A percentile compares a stretch with the other conserved stretches of the same genome.
Conservation (phyloP, 2,113 vertebrate genomes). For the Gymnarchus niloticus region DNA sequence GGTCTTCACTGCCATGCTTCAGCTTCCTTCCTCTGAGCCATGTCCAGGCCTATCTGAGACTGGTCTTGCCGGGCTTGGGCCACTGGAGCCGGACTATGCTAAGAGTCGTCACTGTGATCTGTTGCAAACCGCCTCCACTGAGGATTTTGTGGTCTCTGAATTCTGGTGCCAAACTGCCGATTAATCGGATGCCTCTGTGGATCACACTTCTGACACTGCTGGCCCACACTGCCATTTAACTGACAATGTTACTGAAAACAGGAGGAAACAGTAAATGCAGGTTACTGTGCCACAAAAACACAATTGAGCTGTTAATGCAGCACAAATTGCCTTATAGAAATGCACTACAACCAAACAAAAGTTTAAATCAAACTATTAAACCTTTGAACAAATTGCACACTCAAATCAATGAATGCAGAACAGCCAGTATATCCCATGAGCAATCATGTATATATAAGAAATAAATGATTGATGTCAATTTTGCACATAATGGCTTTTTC, state of each 20-base stretch:
- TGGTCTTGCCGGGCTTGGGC: not conserved
- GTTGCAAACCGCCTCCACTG: not conserved
- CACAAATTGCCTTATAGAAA: not conserved
- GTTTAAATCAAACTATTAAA: not conserved
- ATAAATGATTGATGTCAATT: not conserved
- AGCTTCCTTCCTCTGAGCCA: not conserved
- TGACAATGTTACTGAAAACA: not conserved
- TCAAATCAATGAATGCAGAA: not conserved
- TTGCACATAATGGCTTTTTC: not conserved
- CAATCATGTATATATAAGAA: not conserved
- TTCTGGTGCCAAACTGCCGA: not conserved
- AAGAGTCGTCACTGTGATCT: not conserved
- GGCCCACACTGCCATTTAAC: not conserved
- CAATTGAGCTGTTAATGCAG: not conserved
- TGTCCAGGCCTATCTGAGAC: not conserved
- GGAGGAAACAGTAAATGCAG: not conserved
- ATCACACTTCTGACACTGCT: not conserved
- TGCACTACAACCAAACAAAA: not conserved
- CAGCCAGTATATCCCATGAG: not conserved
- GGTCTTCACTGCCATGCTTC: not conserved
- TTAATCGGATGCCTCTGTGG: not conserved
- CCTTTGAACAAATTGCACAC: not conserved
- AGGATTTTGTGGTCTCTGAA: not conserved
- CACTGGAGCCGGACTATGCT: not conserved
- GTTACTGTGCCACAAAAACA: not conserved